Evolutionary conservation across 2,113 vertebrate species (phyloP), one percentile per base, ranked within the genome.

Genomic region (Eupsittula cactorum): DNA sequence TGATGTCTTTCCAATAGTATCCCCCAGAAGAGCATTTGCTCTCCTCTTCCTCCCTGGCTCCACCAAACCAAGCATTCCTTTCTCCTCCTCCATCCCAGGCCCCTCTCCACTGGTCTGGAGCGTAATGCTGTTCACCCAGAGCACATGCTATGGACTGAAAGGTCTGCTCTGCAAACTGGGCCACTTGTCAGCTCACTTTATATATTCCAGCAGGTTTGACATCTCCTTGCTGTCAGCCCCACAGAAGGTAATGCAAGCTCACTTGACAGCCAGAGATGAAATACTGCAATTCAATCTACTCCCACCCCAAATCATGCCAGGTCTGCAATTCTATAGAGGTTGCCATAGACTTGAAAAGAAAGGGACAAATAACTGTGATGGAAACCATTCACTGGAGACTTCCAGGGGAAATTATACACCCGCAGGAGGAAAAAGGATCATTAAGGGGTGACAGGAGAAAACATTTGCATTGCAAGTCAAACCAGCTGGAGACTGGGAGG

Each of bases 1-100:
- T 96, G 93, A 96, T 96, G 95, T 93, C 95, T 96, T 96, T 97
- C 95, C 96, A 97, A 79, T 49, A n/a, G 73, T 39, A 95, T 93
- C 86, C 96, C 86, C 95, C 83, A 84, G 81, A 91, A 96, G 88
- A 92, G 37, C 74, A 31, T 82, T 96, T 37, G 59, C 91, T 92
- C 88, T 94, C 77, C 80, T 65, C 74, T 92, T 92, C 88, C 95
- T 96, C 90, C 73, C 83, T 0, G 1, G 37, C 55, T 93, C 35
- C 57, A 39, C 65, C 0, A 3, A 94, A 92, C 93, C 88, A 86
- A 88, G 69, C 83, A 96, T 96, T 96, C 96, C 92, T 93, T 90
- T 94, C 88, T 95, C 88, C 93, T 92, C 77, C 93, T 93, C 88
- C 77, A 63, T 64, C 88, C 90, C 88, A 70, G 77, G 37, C 79